Evolutionary conservation across 2,113 vertebrate species (phyloP).

Genomic region (Sylvia atricapilla): DNA sequence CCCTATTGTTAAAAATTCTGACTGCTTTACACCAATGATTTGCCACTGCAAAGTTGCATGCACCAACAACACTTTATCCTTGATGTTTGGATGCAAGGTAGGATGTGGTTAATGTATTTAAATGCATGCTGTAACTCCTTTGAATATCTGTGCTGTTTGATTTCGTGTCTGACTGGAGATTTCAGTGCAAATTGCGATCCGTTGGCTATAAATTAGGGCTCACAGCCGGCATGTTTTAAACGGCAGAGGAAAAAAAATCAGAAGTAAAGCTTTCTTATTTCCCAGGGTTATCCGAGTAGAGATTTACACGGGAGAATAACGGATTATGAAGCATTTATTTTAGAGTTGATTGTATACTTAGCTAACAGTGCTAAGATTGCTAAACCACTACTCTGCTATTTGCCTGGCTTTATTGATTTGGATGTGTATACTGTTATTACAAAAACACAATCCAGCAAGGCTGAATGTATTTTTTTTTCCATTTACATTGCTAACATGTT

Average conservation of each 20-base stretch:
- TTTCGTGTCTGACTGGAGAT: conserved; percentile 44
- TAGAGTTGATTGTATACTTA: conserved; percentile 31
- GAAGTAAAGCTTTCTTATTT: conserved; percentile 30
- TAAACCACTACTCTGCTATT: conserved; percentile 21
- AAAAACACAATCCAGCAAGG: not conserved
- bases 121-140: conserved; percentile 64
- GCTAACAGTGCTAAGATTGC: conserved; percentile 29
- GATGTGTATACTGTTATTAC: not conserved
- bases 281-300: not conserved
- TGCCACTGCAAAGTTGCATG: conserved; percentile 98
- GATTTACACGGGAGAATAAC: not conserved
- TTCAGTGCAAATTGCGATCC: conserved; percentile 18
- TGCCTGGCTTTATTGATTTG: conserved; percentile 41
- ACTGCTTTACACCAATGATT: conserved; percentile 88
- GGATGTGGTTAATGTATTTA: conserved; percentile 68
- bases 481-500: not conserved
- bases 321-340: conserved; percentile 35
- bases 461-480: not conserved
- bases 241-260: not conserved
- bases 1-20: conserved; percentile 84
- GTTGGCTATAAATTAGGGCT: conserved; percentile 30
- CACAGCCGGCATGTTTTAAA: not conserved
- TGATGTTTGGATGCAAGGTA: conserved; percentile 99
- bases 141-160: conserved; percentile 49
- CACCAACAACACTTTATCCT: conserved; percentile 91